These are phyloP conservation scores for Dendrocopos noguchii DNA, from an alignment of 2,113 vertebrate species.

Conservation along the genomic window DNA sequence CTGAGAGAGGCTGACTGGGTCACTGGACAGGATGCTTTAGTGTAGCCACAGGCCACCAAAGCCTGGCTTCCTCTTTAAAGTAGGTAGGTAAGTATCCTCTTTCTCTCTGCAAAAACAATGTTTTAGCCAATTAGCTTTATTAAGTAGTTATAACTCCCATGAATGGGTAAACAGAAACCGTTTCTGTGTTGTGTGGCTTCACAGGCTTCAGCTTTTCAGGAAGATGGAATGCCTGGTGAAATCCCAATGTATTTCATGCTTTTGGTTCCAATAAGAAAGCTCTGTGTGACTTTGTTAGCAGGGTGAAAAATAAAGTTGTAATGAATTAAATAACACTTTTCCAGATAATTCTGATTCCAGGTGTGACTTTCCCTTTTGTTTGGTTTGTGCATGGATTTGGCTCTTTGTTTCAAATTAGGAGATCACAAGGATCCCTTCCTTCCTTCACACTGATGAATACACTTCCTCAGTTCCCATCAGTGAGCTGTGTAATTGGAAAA, in stretches of 20 bases:
- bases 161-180: constrained; percentile 13
- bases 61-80: neutral
- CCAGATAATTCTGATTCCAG: neutral
- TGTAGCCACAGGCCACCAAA: neutral
- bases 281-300: neutral
- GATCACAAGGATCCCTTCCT: neutral
- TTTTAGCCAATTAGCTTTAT: constrained; percentile 42
- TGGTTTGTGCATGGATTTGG: neutral
- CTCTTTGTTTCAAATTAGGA: neutral
- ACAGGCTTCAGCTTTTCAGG: neutral
- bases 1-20: neutral
- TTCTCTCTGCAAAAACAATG: neutral
- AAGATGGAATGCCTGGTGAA: neutral
- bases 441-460: neutral
- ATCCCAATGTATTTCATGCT: neutral
- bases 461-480: neutral
- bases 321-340: neutral
- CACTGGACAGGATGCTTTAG: neutral
- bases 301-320: neutral
- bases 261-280: neutral
- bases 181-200: neutral
- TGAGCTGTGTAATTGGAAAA: neutral
- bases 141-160: neutral
- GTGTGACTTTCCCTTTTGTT: neutral
- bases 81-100: neutral